phyloP scores from a whole-genome alignment of 2,888 invertebrate species.

The Pseudoips prasinana region DNA sequence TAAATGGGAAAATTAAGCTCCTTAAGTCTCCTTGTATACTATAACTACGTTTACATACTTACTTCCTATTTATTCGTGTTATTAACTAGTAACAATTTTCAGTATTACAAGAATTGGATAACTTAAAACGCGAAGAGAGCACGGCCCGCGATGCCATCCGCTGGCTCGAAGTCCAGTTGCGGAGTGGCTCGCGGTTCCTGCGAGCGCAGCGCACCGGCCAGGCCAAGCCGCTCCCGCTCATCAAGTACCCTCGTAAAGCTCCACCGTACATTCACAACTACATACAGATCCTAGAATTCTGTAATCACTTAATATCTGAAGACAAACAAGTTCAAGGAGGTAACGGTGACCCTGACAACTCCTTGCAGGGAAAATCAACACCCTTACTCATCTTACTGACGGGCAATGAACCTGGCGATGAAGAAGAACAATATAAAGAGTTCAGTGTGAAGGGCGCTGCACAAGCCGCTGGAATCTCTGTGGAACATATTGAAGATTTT shows the following conservation, averaged over 20 bases:
- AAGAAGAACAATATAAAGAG: constrained; percentile 81
- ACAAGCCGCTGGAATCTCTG: constrained; percentile 89
- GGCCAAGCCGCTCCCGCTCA: constrained; percentile 85
- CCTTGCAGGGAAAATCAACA: constrained; percentile 58
- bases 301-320: constrained; percentile 85
- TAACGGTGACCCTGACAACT: constrained; percentile 59
- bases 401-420: constrained; percentile 74
- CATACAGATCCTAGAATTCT: constrained; percentile 92
- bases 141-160: constrained; percentile 95
- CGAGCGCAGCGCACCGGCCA: constrained; percentile 94
- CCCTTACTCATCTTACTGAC: constrained; percentile 90
- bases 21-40: too few species aligned
- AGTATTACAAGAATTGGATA: constrained; percentile 95
- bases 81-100: constrained; percentile 37
- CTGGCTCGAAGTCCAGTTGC: constrained; percentile 94
- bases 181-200: constrained; percentile 92
- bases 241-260: constrained; percentile 68
- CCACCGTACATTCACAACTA: constrained; percentile 83
- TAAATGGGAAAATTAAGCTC: too few species aligned
- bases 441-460: constrained; percentile 90
- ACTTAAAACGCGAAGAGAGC: constrained; percentile 91
- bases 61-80: too few species aligned
- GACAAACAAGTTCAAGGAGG: constrained; percentile 60
- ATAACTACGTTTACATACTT: too few species aligned
- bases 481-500: constrained; percentile 92